These are phyloP conservation scores for Spatula versicolor DNA, from an alignment of 2,797 vertebrate species.

Conservation along the genomic window DNA sequence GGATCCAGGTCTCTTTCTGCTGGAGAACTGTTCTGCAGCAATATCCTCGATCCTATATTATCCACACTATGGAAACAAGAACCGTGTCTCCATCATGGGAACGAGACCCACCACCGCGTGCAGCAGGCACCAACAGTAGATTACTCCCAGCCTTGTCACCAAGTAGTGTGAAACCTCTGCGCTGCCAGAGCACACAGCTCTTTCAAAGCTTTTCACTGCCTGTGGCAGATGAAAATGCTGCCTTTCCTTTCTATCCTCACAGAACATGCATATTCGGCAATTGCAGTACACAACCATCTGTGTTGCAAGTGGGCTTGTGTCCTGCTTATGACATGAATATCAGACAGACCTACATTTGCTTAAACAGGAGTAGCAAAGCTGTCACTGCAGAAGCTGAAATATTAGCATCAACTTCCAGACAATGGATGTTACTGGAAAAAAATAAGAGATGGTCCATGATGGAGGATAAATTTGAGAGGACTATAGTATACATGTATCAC, in stretches of 20 bases:
- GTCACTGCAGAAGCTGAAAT: not conserved
- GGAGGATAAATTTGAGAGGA: not conserved
- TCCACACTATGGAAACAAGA: not conserved
- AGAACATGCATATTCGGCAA: not conserved
- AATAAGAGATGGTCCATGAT: not conserved
- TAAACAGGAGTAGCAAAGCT: not conserved
- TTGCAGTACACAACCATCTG: not conserved
- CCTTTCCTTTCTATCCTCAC: not conserved
- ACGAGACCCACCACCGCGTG: not conserved
- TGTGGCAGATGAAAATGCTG: not conserved
- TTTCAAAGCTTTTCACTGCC: not conserved
- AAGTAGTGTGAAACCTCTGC: not conserved
- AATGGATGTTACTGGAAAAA: not conserved
- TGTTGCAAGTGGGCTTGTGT: not conserved
- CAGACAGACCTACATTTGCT: rapidly evolving
- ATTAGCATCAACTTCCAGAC: not conserved
- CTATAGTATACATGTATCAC: not conserved
- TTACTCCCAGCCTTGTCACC: not conserved
- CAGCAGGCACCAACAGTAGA: not conserved
- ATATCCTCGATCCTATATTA: not conserved
- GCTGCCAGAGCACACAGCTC: not conserved
- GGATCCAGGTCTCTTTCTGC: not conserved
- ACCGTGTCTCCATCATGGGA: not conserved
- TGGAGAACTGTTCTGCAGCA: not conserved
- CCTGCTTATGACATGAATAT: rapidly evolving